Conservation (phyloP, 2,797 vertebrate genomes). For the Peromyscus nudipes region DNA sequence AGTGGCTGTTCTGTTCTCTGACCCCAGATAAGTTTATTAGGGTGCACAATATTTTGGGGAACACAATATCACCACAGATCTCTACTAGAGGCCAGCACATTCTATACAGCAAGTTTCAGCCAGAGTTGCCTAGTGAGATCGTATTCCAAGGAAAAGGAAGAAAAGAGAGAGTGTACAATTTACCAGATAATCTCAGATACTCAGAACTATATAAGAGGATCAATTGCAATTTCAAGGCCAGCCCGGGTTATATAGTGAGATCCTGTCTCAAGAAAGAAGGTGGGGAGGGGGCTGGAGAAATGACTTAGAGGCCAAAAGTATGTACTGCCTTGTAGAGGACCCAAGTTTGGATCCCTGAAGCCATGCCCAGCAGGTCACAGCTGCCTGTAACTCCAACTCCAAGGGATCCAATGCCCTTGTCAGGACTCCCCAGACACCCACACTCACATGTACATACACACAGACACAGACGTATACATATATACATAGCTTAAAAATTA, state of each 20-base stretch:
- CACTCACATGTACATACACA: neutral
- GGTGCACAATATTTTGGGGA: too few species aligned
- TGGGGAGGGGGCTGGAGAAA: neutral
- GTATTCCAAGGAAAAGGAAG: neutral
- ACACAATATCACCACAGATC: too few species aligned
- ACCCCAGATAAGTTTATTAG: too few species aligned
- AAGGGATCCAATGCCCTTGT: neutral
- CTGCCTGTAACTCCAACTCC: neutral
- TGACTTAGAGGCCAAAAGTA: neutral
- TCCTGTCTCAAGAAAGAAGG: neutral
- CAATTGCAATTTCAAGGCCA: neutral
- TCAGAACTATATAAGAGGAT: neutral
- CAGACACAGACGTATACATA: neutral
- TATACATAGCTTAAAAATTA: neutral
- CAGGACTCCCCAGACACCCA: neutral
- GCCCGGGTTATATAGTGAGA: neutral
- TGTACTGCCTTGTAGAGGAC: neutral
- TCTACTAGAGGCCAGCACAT: neutral
- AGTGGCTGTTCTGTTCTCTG: too few species aligned
- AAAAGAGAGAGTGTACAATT: neutral
- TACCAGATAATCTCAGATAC: neutral
- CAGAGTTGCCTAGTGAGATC: neutral
- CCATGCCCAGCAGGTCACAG: neutral
- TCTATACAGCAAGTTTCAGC: neutral
- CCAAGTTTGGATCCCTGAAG: neutral